phyloP scores from a whole-genome alignment of 2,797 vertebrate species.

The Microtus obscurus region DNA sequence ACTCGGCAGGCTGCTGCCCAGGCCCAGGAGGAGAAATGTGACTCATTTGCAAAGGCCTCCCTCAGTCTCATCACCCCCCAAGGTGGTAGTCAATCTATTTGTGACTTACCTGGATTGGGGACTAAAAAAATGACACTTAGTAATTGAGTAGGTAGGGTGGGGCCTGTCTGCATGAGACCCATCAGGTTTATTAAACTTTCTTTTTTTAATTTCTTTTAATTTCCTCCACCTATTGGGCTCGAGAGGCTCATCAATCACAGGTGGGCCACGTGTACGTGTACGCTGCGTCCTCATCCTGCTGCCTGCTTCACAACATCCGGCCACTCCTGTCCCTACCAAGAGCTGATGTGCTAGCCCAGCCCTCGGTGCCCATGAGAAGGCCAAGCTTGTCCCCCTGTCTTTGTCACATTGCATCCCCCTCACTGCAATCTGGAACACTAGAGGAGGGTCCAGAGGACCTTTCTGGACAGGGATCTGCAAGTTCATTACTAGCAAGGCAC shows the following conservation, averaged over 20 bases:
- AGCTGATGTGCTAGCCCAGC: background rate
- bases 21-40: background rate
- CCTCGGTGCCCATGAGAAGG: background rate
- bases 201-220: conserved; percentile 75
- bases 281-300: background rate
- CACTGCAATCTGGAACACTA: background rate
- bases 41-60: background rate
- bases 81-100: background rate
- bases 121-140: conserved; percentile 40
- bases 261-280: background rate
- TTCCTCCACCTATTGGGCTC: conserved; percentile 59
- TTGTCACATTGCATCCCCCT: background rate
- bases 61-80: background rate
- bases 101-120: background rate
- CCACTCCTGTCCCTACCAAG: background rate
- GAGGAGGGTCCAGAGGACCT: background rate
- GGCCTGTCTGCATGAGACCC: background rate
- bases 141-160: background rate
- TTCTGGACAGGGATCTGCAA: background rate
- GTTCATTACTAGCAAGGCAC: background rate
- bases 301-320: background rate
- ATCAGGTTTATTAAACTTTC: conserved; percentile 75
- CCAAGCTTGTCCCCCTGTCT: background rate
- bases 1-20: background rate
- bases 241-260: conserved; percentile 60